Evolutionary conservation across 1,140 invertebrate species (phyloP), one percentile per base, ranked within the genome.

Genomic region (Eueides isabella): DNA sequence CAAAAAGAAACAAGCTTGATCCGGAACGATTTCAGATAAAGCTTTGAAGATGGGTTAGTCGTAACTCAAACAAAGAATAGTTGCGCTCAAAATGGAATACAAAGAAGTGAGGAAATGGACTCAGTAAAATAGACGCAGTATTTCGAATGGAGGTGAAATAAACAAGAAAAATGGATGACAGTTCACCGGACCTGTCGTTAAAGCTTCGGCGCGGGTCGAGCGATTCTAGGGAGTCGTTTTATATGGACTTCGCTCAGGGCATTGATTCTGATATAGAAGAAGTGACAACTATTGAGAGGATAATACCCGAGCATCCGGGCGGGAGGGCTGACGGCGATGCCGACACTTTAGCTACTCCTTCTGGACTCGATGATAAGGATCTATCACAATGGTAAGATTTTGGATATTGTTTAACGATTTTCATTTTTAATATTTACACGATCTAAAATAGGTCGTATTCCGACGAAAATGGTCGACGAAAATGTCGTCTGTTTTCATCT

Each of bases 191-290:
- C 93, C 93, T 97, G 86, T 97, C 96, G 89, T 94, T 97, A 67
- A 96, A 97, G 91, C 91, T 97, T 80, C 95, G 97, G 76, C 95
- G 97, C 66, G 97, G 97, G 28, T 97, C 96, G 29, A 97, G 96
- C 85, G 97, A 97, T 93, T 97, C 97, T 9, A 94, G 97, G 67
- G 97, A 97, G 88, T 97, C 96, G 33, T 97, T 97, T 87, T 97
- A 97, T 85, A 97, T 97, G 97, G 97, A 97, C 90, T 97, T 97
- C 83, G 97, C 97, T 79, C 95, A 96, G 93, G 97, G 97, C 29
- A 97, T 97, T 83, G 97, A 97, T 89, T 97, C 97, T 26, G 97
- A 97, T 85, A 97, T 97, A 81, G 97, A 97, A 86, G 96, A 97
- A 90, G 96, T 97, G 81, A 95, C 96, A 63, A 96, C 95, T 44